Evolutionary conservation across 2,113 vertebrate genomes (phyloP), one percentile per base, ranked within the genome.

Genomic region (Entelurus aequoreus): DNA sequence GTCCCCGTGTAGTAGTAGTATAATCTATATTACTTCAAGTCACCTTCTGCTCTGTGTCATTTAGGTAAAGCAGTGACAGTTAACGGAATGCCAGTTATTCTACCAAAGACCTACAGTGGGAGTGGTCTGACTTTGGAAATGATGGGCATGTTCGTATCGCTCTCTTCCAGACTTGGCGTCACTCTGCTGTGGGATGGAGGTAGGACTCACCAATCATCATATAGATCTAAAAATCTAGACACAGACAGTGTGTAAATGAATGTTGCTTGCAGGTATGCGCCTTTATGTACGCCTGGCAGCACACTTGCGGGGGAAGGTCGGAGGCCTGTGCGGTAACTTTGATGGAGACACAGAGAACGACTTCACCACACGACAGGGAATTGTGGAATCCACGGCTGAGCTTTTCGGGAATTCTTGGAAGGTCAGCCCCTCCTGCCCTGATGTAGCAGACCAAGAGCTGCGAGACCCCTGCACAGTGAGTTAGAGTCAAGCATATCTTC

Each of bases 331-430:
- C 0, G 94, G 94, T 1, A 92, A 97, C 84, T 98, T 95, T 12
- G 95, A 98, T 0, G 93, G 93, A 0, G 91, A 98, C 12, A 77
- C 93, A 0, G 91, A 93, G 61, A 95, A 98, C 0, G 94, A 97
- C 74, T 94, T 95, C 58, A 82, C 76, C 40, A 95, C 91, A 8
- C 88, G 80, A 6, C 94, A 96, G 62, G 94, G 94, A 6, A 93
- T 89, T 3, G 76, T 92, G 40, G 95, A 97, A 62, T 92, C 94
- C 3, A 95, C 89, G 0, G 65, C 94, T 0, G 89, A 93, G 58
- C 88, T 94, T 65, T 94, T 94, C 1, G 94, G 93, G 40, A 94
- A 97, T 84, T 95, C 94, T 46, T 98, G 96, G 96, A 91, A 93
- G 54, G 88, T 96, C 83, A 93, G 87, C 64, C 90, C 89, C 0